Conservation (phyloP, 2,797 vertebrate genomes). For the Cirrhinus mrigala region DNA sequence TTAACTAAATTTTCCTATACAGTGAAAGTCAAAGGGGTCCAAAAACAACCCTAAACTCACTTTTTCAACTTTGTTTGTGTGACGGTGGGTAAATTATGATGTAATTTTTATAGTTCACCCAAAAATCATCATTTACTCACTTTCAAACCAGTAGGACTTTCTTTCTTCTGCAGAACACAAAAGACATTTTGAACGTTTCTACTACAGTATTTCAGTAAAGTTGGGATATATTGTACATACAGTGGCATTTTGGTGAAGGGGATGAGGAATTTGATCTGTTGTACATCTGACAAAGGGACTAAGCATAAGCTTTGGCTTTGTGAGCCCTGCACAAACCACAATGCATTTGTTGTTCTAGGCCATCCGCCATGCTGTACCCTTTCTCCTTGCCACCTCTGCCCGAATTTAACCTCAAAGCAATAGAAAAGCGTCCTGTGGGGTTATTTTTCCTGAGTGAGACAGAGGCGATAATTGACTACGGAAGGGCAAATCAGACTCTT, state of each 20-base stretch:
- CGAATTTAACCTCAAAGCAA: slow-evolving; percentile 74
- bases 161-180: background rate
- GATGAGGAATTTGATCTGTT: slow-evolving; percentile 44
- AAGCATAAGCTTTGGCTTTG: slow-evolving; percentile 56
- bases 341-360: slow-evolving; percentile 76
- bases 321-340: slow-evolving; percentile 59
- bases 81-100: too few relatives aligned
- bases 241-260: slow-evolving; percentile 52
- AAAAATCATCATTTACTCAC: background rate
- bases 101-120: background rate
- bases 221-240: slow-evolving; percentile 41
- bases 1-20: too few relatives aligned
- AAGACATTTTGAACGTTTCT: background rate
- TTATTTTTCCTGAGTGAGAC: slow-evolving; percentile 71
- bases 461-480: slow-evolving; percentile 74
- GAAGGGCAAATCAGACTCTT: slow-evolving; percentile 64
- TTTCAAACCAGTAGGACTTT: background rate
- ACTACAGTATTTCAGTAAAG: background rate
- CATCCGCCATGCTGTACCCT: slow-evolving; percentile 72
- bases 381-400: slow-evolving; percentile 75
- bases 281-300: slow-evolving; percentile 57
- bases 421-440: slow-evolving; percentile 72
- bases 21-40: too few relatives aligned
- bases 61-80: background rate
- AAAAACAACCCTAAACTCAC: too few relatives aligned